Conservation (phyloP, 2,888 invertebrate species). For the Adineta ricciae region DNA sequence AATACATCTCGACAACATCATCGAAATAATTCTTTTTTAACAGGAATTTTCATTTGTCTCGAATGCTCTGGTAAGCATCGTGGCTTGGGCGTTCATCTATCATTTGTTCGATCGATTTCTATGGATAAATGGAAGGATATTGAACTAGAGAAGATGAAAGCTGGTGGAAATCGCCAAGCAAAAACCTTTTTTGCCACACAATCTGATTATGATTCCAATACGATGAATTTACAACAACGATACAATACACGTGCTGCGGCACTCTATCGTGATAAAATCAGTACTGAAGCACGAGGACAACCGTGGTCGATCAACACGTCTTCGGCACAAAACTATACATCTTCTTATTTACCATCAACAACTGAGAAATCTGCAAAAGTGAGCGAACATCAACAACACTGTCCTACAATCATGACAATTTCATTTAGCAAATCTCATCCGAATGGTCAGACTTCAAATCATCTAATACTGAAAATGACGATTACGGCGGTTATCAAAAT, state of each 20-base stretch:
- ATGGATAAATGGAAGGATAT: slow-evolving; percentile 99
- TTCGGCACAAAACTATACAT: slow-evolving; percentile 57
- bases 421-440: not conserved
- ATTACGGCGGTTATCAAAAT: not conserved
- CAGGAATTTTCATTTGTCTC: slow-evolving; percentile 79
- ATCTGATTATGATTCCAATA: slow-evolving; percentile 70
- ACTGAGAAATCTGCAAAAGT: not conserved
- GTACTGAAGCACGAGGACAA: slow-evolving; percentile 65
- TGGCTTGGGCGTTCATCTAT: slow-evolving; percentile 86
- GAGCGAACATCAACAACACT: not conserved
- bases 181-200: slow-evolving; percentile 78
- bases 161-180: slow-evolving; percentile 81
- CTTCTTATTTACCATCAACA: slow-evolving; percentile 8
- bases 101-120: slow-evolving; percentile 70
- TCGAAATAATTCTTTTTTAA: not conserved
- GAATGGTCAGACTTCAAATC: not conserved
- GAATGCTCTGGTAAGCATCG: slow-evolving; percentile 97
- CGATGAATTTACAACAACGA: slow-evolving; percentile 70
- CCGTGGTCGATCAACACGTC: slow-evolving; percentile 63
- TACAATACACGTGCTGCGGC: slow-evolving; percentile 91
- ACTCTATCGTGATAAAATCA: slow-evolving; percentile 83
- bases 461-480: not conserved
- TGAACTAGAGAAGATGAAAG: slow-evolving; percentile 94
- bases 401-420: not conserved
- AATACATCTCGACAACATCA: too few relatives aligned